A percentile compares a stretch with the other conserved stretches of the same genome.
Evolutionary conservation across 1,140 invertebrate species (phyloP).

Genomic region (Heterodera schachtii): DNA sequence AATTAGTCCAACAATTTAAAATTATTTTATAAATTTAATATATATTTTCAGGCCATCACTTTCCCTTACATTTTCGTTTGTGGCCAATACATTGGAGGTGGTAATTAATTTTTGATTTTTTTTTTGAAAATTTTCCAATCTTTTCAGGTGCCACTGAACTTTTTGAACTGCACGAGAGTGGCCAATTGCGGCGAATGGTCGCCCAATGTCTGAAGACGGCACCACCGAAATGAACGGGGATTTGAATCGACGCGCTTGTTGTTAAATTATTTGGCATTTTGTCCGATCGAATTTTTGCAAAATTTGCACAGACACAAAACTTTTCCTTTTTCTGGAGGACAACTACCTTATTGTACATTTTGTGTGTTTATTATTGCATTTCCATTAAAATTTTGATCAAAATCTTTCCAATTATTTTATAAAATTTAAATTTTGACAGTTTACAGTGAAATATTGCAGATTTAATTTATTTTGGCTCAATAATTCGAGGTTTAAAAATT

Average conservation of each 20-base stretch:
- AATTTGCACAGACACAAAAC: too few relatives aligned
- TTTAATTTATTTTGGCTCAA: too few relatives aligned
- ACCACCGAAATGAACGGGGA: conserved; percentile 27
- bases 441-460: too few relatives aligned
- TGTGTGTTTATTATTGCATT: too few relatives aligned
- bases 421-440: too few relatives aligned
- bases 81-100: conserved; percentile 62
- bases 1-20: too few relatives aligned
- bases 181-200: conserved; percentile 60
- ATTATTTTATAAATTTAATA: not conserved
- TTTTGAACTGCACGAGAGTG: conserved; percentile 59
- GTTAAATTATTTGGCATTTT: conserved; percentile 25
- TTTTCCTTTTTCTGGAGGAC: too few relatives aligned
- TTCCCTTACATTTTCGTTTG: conserved; percentile 65
- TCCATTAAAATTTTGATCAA: too few relatives aligned
- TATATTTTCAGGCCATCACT: conserved; percentile 47
- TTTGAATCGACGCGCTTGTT: not conserved
- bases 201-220: conserved; percentile 47
- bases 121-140: not conserved
- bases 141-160: conserved; percentile 61
- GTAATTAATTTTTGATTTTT: not conserved
- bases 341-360: too few relatives aligned
- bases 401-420: too few relatives aligned
- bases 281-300: too few relatives aligned
- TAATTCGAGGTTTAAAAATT: conserved; percentile 1